Conservation (phyloP, 2,888 invertebrate species). For the Napeogenes inachia region DNA sequence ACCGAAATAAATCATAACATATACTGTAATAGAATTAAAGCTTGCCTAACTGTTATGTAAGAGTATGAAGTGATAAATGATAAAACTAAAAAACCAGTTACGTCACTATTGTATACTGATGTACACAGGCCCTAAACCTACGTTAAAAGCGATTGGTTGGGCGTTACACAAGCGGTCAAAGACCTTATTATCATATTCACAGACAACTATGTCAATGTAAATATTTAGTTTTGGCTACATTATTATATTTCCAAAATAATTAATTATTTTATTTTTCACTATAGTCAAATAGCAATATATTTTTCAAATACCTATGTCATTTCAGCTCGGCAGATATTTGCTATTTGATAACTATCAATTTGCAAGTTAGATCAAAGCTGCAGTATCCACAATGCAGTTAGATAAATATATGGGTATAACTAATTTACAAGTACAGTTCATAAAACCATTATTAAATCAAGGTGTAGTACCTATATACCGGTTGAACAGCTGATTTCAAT, state of each 20-base stretch:
- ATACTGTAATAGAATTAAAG: neutral
- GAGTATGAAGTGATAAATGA: neutral
- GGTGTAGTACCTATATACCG: too few relatives aligned
- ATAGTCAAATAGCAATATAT: neutral
- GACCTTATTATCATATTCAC: slow-evolving; percentile 28
- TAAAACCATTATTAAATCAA: too few relatives aligned
- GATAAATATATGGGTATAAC: too few relatives aligned
- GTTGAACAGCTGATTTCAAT: too few relatives aligned
- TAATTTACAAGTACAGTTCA: too few relatives aligned
- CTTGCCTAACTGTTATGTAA: neutral
- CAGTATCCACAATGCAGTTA: neutral
- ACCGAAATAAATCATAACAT: neutral
- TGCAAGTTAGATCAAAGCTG: slow-evolving; percentile 27
- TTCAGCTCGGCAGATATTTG: too few relatives aligned
- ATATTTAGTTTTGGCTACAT: slow-evolving; percentile 11
- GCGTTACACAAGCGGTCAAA: slow-evolving; percentile 31
- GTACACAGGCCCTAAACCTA: slow-evolving; percentile 15
- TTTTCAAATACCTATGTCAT: too few relatives aligned
- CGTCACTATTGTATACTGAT: neutral
- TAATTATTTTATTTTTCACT: neutral
- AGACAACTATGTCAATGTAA: slow-evolving; percentile 20
- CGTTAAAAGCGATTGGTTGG: slow-evolving; percentile 8
- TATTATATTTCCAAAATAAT: neutral
- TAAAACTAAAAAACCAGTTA: neutral
- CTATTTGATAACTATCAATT: slow-evolving; percentile 11